Conservation (phyloP, 2,113 vertebrate species). For the Emydura subglobosa region DNA sequence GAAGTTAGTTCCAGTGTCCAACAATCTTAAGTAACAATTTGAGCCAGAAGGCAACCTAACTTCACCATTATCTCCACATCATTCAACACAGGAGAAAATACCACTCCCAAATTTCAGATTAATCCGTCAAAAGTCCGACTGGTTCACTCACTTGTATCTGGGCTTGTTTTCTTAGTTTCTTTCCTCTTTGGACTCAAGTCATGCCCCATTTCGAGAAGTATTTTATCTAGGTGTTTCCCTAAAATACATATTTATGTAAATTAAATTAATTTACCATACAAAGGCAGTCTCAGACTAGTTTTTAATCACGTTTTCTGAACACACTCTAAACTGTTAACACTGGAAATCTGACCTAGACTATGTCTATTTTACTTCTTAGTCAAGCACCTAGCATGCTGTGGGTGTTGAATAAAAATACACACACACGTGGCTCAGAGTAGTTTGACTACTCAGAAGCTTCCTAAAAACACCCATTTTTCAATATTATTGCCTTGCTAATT, state of each 20-base stretch:
- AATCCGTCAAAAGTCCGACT: background rate
- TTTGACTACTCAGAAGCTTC: background rate
- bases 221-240: conserved; percentile 81
- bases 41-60: background rate
- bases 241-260: conserved; percentile 29
- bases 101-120: fast-evolving
- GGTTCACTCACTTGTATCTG: conserved; percentile 81
- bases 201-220: conserved; percentile 83
- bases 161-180: background rate
- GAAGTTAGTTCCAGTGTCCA: background rate
- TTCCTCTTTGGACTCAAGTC: conserved; percentile 54
- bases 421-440: background rate
- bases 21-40: background rate
- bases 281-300: background rate
- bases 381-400: background rate
- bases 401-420: background rate
- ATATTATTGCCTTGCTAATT: background rate
- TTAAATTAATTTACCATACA: background rate
- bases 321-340: background rate
- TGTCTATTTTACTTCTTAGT: background rate
- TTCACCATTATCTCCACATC: background rate
- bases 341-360: background rate
- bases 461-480: background rate
- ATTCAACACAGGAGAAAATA: fast-evolving
- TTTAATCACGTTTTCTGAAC: background rate